These are phyloP conservation scores for Poeciliopsis prolifica DNA, from an alignment of 2,113 vertebrate species.

Conservation along the genomic window DNA sequence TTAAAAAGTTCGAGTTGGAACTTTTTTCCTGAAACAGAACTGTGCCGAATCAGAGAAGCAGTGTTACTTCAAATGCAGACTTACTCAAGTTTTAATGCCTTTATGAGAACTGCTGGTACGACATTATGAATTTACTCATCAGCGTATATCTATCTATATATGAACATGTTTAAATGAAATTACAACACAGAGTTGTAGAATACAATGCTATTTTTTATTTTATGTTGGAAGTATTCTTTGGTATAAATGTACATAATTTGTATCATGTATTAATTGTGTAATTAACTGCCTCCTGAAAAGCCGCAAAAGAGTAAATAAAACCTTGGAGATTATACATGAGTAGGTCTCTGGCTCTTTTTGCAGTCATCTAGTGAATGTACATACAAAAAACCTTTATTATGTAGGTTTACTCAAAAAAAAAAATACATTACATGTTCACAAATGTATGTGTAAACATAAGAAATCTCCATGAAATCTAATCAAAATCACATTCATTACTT, in stretches of 20 bases:
- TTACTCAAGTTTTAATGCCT: conserved; percentile 81
- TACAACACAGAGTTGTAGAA: conserved; percentile 81
- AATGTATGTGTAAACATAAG: conserved; percentile 33
- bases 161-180: conserved; percentile 81
- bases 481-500: conserved; percentile 56
- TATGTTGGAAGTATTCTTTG: conserved; percentile 83
- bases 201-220: conserved; percentile 84
- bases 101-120: conserved; percentile 82
- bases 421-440: conserved; percentile 28
- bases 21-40: conserved; percentile 80
- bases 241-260: conserved; percentile 86
- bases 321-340: conserved; percentile 77
- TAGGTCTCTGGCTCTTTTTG: conserved; percentile 25
- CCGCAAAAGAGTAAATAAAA: conserved; percentile 84
- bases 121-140: conserved; percentile 84
- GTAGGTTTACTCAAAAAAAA: not conserved
- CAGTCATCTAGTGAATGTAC: not conserved
- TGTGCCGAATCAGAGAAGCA: conserved; percentile 83
- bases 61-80: conserved; percentile 82
- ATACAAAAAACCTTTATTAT: not conserved
- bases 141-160: conserved; percentile 84
- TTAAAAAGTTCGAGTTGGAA: conserved; percentile 82
- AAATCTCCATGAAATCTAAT: conserved; percentile 46
- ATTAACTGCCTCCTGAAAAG: conserved; percentile 82
- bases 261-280: conserved; percentile 85